Evolutionary conservation across 2,888 invertebrate species (phyloP).

Genomic region (Lepetodrilus schrolli): DNA sequence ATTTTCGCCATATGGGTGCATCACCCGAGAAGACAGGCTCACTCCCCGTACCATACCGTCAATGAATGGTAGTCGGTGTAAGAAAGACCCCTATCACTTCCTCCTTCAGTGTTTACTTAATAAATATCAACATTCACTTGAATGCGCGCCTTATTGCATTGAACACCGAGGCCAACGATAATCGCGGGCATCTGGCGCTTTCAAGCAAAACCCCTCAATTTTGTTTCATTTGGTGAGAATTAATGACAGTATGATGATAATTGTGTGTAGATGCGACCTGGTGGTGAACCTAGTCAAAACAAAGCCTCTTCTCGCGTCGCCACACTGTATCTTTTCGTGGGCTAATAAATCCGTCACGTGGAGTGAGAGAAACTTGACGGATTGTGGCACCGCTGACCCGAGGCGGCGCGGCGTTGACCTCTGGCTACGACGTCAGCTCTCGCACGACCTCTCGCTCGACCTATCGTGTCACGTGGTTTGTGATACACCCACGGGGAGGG

Average conservation of each 20-base stretch:
- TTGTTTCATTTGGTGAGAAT: conserved; percentile 21
- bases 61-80: neutral
- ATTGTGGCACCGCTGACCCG: neutral
- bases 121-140: conserved; percentile 21
- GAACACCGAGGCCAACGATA: neutral
- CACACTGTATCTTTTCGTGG: conserved; percentile 13
- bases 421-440: neutral
- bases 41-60: neutral
- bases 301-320: neutral
- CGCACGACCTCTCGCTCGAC: conserved; percentile 11
- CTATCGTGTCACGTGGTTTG: neutral
- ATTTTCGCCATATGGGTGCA: conserved; percentile 10
- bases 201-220: neutral
- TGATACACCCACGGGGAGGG: neutral
- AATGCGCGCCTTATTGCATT: neutral
- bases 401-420: neutral
- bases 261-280: conserved; percentile 15
- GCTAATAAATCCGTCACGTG: conserved; percentile 3
- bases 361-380: conserved; percentile 2
- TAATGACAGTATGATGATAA: conserved; percentile 15
- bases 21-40: neutral
- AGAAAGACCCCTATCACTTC: conserved; percentile 24
- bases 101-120: conserved; percentile 17
- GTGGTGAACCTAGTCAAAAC: neutral
- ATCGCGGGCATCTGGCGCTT: neutral